These are phyloP conservation scores for Zoanthus gigantus DNA, from an alignment of 92 coral and sea anemone species.

Conservation along the genomic window DNA sequence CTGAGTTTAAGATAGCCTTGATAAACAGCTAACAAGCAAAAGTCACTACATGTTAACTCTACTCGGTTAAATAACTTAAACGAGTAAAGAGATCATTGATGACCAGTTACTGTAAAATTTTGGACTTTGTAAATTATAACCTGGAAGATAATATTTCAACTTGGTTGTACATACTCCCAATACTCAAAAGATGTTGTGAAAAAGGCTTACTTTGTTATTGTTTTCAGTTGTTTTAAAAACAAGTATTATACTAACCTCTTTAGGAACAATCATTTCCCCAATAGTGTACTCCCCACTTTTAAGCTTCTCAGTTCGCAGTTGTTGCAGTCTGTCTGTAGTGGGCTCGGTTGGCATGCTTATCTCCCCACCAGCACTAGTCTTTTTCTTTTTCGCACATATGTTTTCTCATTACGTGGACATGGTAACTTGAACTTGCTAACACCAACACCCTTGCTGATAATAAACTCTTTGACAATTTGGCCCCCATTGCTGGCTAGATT, in stretches of 20 bases:
- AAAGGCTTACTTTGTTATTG: too few species aligned
- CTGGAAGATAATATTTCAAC: too few species aligned
- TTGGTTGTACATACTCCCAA: too few species aligned
- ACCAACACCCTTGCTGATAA: slow-evolving; percentile 50
- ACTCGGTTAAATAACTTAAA: too few species aligned
- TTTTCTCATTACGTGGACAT: slow-evolving; percentile 2
- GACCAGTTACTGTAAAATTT: too few species aligned
- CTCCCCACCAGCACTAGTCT: slow-evolving; percentile 68
- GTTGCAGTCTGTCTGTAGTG: slow-evolving; percentile 21
- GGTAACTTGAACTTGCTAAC: slow-evolving; percentile 42
- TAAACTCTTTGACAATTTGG: slow-evolving; percentile 62
- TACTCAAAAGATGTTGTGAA: too few species aligned
- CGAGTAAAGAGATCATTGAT: too few species aligned
- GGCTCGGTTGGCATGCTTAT: slow-evolving; percentile 66
- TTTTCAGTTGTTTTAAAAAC: not conserved
- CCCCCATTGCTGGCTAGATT: slow-evolving; percentile 62
- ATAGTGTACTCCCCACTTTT: slow-evolving; percentile 46
- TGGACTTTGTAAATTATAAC: too few species aligned
- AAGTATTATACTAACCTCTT: slow-evolving; percentile 44
- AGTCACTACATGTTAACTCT: not conserved
- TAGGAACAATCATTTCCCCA: slow-evolving; percentile 69
- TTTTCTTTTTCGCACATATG: slow-evolving; percentile 56
- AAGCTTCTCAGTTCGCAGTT: slow-evolving; percentile 51
- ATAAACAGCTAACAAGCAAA: slow-evolving; percentile 1
- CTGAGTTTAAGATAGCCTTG: not conserved